Conservation (phyloP, 2,888 invertebrate genomes). For the Nephrotoma appendiculata region DNA sequence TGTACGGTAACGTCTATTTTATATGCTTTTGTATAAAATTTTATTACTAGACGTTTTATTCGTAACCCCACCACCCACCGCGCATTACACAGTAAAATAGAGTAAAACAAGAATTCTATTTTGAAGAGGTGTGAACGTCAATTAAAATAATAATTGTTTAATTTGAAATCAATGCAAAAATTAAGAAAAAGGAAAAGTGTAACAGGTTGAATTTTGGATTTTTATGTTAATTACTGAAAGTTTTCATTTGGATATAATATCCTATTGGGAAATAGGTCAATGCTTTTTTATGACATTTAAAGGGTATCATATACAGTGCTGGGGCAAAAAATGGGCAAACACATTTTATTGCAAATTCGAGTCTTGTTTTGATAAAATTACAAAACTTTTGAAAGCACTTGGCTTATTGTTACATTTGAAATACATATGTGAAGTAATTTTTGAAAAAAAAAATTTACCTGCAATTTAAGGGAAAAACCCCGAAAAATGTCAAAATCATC, state of each 20-base stretch:
- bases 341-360: too few species aligned
- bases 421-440: too few species aligned
- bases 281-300: background rate
- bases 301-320: background rate
- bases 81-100: background rate
- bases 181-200: background rate
- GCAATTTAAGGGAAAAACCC: too few species aligned
- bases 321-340: too few species aligned
- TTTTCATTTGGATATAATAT: background rate
- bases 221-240: background rate
- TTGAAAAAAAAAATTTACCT: too few species aligned
- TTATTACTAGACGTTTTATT: background rate
- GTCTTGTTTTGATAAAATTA: too few species aligned
- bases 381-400: too few species aligned
- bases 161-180: background rate
- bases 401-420: too few species aligned
- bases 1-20: background rate
- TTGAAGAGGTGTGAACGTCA: background rate
- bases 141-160: background rate
- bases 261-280: background rate
- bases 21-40: background rate
- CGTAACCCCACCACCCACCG: background rate
- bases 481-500: too few species aligned
- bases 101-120: background rate
- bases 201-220: background rate